phyloP scores from a whole-genome alignment of 2,888 invertebrate genomes.

The Nymphalis polychloros region DNA sequence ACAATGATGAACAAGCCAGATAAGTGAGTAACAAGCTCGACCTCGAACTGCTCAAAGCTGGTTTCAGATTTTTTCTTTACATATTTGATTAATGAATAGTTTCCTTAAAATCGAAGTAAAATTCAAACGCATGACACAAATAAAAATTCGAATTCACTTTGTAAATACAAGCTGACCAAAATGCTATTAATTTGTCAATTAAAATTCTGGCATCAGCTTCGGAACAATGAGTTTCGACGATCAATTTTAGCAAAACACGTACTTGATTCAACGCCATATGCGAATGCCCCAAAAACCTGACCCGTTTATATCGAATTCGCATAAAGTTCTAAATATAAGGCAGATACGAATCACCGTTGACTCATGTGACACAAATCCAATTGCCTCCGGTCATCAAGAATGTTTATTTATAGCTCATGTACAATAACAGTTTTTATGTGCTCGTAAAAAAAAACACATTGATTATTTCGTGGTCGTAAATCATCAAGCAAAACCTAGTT shows the following conservation, averaged over 20 bases:
- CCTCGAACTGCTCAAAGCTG: conserved; percentile 45
- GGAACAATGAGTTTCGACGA: conserved; percentile 1
- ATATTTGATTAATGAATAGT: conserved; percentile 24
- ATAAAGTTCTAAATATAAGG: conserved; percentile 43
- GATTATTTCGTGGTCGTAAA: conserved; percentile 51
- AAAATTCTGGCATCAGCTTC: conserved; percentile 9
- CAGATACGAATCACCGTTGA: conserved; percentile 42
- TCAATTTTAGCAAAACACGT: conserved; percentile 16
- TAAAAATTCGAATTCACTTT: neutral
- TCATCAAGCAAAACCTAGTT: conserved; percentile 42
- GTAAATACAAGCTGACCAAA: neutral
- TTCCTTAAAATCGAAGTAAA: conserved; percentile 1
- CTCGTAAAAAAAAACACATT: conserved; percentile 46
- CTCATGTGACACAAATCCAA: conserved; percentile 57
- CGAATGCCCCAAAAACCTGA: conserved; percentile 38
- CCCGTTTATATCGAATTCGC: conserved; percentile 36
- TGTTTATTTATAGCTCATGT: conserved; percentile 44
- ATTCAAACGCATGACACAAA: conserved; percentile 16
- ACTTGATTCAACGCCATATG: conserved; percentile 26
- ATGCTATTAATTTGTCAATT: neutral
- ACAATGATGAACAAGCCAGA: conserved; percentile 56
- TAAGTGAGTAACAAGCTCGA: conserved; percentile 54
- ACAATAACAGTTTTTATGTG: conserved; percentile 47
- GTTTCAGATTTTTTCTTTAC: conserved; percentile 19
- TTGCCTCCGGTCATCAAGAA: conserved; percentile 34